These are phyloP conservation scores for Conistra vaccinii DNA, from an alignment of 2,888 invertebrate genomes.

Conservation along the genomic window DNA sequence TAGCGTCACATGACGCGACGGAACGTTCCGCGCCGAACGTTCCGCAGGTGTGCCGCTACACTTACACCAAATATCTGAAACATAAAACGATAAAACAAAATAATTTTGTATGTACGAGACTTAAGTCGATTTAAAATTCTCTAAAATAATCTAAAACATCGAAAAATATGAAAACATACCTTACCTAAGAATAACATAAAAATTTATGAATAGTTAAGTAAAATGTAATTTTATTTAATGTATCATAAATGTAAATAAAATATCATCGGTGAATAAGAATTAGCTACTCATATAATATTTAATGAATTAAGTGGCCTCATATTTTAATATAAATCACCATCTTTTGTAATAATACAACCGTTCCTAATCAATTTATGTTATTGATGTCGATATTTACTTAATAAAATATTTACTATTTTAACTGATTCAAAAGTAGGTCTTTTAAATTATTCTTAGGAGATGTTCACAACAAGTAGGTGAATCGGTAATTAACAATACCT, in stretches of 20 bases:
- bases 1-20: too few relatives aligned
- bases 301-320: constrained; percentile 64
- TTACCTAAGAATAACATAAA: not conserved
- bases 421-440: not conserved
- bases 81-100: not conserved
- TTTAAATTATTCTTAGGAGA: not conserved
- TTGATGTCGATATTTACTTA: constrained; percentile 21
- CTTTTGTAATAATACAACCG: constrained; percentile 52
- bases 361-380: constrained; percentile 59
- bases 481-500: not conserved
- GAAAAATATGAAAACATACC: constrained; percentile 25
- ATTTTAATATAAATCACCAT: constrained; percentile 71
- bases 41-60: too few relatives aligned
- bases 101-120: constrained; percentile 1
- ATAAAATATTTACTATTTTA: constrained; percentile 17
- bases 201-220: constrained; percentile 32
- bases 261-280: constrained; percentile 78
- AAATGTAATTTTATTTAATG: constrained; percentile 49
- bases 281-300: constrained; percentile 70
- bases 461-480: constrained; percentile 12
- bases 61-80: too few relatives aligned
- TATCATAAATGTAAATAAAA: constrained; percentile 59
- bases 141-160: not conserved
- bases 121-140: not conserved
- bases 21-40: too few relatives aligned